A percentile compares a stretch with the other conserved stretches of the same genome.
These are phyloP conservation scores for Mayetiola destructor DNA, from an alignment of 2,888 invertebrate species.

Conservation along the genomic window DNA sequence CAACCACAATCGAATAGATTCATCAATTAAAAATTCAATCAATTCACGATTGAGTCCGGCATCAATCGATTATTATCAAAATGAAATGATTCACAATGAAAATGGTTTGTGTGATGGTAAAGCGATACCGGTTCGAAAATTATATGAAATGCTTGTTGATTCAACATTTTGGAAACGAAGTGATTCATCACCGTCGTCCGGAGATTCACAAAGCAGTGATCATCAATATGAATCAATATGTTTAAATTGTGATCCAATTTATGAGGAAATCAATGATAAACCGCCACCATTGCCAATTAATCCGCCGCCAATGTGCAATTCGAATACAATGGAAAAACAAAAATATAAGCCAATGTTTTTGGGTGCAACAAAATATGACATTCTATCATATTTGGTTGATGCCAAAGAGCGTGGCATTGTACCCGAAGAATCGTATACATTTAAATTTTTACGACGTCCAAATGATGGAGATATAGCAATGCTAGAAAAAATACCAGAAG, in stretches of 20 bases:
- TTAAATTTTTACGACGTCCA: constrained; percentile 30
- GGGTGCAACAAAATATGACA: constrained; percentile 77
- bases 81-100: constrained; percentile 47
- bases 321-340: constrained; percentile 50
- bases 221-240: constrained; percentile 62
- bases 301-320: constrained; percentile 56
- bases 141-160: constrained; percentile 58
- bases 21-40: not conserved
- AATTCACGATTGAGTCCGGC: not conserved
- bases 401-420: constrained; percentile 63
- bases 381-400: constrained; percentile 76
- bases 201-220: constrained; percentile 27
- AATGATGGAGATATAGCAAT: constrained; percentile 37
- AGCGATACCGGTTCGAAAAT: constrained; percentile 34
- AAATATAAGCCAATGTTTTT: constrained; percentile 58
- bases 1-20: constrained; percentile 30
- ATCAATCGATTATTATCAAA: constrained; percentile 24
- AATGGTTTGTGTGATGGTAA: constrained; percentile 42
- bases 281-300: constrained; percentile 66
- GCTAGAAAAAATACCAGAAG: constrained; percentile 44
- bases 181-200: constrained; percentile 45
- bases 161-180: constrained; percentile 51
- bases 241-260: constrained; percentile 54
- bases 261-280: constrained; percentile 59
- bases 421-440: constrained; percentile 55